These are phyloP conservation scores for Hyla sarda DNA, from an alignment of 2,113 vertebrate species.

Conservation along the genomic window DNA sequence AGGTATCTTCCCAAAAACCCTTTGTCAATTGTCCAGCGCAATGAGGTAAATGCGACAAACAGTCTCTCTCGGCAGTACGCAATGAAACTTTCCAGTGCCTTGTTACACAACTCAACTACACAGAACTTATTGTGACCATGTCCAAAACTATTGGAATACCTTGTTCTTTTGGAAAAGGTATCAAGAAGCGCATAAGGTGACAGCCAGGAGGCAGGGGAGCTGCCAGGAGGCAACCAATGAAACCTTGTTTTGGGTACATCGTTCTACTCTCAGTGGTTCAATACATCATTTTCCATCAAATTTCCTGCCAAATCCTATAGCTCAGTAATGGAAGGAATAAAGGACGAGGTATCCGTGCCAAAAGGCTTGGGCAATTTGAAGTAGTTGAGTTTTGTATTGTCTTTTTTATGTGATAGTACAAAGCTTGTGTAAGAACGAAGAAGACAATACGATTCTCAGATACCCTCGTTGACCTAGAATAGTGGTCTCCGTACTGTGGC, in stretches of 20 bases:
- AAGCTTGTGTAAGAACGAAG: background rate
- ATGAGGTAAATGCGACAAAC: constrained; percentile 33
- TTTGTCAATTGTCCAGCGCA: constrained; percentile 25
- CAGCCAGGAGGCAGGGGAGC: constrained; percentile 30
- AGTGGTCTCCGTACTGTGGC: too few species aligned
- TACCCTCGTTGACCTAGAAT: background rate
- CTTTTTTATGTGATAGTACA: background rate
- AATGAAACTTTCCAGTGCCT: constrained; percentile 50
- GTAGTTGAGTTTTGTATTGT: background rate
- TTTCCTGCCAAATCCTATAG: constrained; percentile 28
- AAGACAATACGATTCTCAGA: background rate
- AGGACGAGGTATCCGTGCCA: background rate
- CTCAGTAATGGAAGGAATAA: background rate
- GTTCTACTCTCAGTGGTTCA: background rate
- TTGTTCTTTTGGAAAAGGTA: constrained; percentile 50
- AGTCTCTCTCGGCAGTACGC: constrained; percentile 16
- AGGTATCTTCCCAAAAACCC: constrained; percentile 1
- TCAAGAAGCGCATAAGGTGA: constrained; percentile 46
- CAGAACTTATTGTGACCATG: constrained; percentile 37
- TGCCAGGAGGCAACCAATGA: constrained; percentile 28
- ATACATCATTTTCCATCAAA: constrained; percentile 46
- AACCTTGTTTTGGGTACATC: constrained; percentile 41
- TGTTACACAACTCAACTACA: constrained; percentile 47
- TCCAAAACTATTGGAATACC: constrained; percentile 44
- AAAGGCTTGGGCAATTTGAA: background rate